phyloP scores from a whole-genome alignment of 2,113 vertebrate species.

The Saiga tatarica region DNA sequence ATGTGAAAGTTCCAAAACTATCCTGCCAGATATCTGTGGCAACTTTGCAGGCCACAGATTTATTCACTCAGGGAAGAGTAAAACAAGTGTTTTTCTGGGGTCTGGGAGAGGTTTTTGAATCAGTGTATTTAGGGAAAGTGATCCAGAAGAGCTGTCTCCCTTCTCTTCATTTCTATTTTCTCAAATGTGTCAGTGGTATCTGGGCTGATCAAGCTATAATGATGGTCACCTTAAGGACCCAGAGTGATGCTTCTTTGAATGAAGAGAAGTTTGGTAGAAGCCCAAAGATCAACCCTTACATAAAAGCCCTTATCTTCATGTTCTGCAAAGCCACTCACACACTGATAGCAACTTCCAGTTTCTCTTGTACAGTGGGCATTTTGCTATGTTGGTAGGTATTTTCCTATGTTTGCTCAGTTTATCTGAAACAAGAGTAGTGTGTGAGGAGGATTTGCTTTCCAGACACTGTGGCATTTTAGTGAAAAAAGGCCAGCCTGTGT shows the following conservation, averaged over 20 bases:
- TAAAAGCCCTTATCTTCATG: neutral
- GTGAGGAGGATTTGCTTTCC: neutral
- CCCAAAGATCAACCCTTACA: neutral
- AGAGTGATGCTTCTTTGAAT: neutral
- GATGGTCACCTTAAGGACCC: neutral
- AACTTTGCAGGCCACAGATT: neutral
- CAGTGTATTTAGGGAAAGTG: neutral
- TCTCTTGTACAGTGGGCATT: neutral
- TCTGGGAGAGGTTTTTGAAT: neutral
- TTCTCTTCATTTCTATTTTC: neutral
- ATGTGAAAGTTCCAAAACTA: neutral
- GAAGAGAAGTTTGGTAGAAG: neutral
- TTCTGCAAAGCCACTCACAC: neutral
- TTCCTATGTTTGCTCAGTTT: neutral
- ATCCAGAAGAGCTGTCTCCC: neutral
- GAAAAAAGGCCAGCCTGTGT: neutral
- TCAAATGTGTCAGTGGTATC: neutral
- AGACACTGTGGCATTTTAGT: neutral
- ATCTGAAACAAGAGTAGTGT: neutral
- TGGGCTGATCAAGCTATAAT: neutral
- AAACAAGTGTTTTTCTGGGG: constrained; percentile 10
- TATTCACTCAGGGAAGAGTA: neutral
- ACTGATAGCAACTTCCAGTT: no score
- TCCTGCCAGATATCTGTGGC: neutral
- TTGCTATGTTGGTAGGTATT: neutral